Conservation (phyloP, 1,140 invertebrate species). For the Drosophila varians region DNA sequence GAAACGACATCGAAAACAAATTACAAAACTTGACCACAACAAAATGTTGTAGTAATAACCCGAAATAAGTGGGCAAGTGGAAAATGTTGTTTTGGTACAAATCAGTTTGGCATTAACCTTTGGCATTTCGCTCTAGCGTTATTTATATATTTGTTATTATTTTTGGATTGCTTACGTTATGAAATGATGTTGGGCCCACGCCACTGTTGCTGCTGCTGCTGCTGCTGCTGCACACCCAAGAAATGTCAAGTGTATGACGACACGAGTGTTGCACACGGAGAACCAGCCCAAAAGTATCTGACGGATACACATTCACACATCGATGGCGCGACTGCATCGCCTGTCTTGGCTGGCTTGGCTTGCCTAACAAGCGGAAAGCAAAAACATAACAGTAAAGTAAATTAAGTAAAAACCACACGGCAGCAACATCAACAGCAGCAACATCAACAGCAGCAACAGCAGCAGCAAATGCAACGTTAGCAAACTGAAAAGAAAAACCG, state of each 20-base stretch:
- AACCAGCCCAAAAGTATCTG: slow-evolving; percentile 64
- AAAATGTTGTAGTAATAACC: slow-evolving; percentile 31
- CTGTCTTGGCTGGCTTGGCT: slow-evolving; percentile 40
- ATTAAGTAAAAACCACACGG: slow-evolving; percentile 74
- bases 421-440: slow-evolving; percentile 17
- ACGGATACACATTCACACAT: slow-evolving; percentile 46
- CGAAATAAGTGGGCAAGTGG: slow-evolving; percentile 18
- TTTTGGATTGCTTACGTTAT: slow-evolving; percentile 52
- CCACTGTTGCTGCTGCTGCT: slow-evolving; percentile 10
- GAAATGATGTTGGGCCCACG: slow-evolving; percentile 59
- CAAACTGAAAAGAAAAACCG: slow-evolving; percentile 44
- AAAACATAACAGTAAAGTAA: slow-evolving; percentile 80
- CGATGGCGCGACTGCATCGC: slow-evolving; percentile 38
- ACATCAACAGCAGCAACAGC: slow-evolving; percentile 16
- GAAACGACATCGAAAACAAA: slow-evolving; percentile 10
- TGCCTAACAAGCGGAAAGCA: slow-evolving; percentile 74
- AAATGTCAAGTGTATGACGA: slow-evolving; percentile 63
- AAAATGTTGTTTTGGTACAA: slow-evolving; percentile 33
- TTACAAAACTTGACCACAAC: slow-evolving; percentile 22
- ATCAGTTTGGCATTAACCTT: slow-evolving; percentile 68
- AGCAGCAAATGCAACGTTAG: slow-evolving; percentile 43
- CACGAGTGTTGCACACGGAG: slow-evolving; percentile 14
- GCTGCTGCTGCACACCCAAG: slow-evolving; percentile 38
- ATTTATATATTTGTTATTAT: slow-evolving; percentile 20
- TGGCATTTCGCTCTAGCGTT: slow-evolving; percentile 52